These are phyloP conservation scores for Drosophila anomelani DNA, from an alignment of 2,888 invertebrate species.

Conservation along the genomic window DNA sequence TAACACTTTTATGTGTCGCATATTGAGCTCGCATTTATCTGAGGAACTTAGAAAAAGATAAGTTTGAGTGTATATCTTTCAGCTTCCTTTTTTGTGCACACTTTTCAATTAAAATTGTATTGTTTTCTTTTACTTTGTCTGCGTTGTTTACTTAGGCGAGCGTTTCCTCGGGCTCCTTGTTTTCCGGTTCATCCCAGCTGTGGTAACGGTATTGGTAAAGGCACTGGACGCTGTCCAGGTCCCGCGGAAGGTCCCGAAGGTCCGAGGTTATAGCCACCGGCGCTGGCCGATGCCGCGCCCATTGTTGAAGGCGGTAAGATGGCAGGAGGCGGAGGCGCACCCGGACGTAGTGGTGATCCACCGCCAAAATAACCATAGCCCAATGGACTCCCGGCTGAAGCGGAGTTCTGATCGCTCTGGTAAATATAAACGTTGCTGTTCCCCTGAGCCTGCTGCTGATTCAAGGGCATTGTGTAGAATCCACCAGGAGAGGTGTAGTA, in stretches of 20 bases:
- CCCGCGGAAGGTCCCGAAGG: constrained; percentile 12
- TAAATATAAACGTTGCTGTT: constrained; percentile 74
- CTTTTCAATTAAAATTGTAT: constrained; percentile 85
- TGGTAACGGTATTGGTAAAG: constrained; percentile 30
- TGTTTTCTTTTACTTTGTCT: constrained; percentile 84
- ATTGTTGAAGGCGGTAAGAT: constrained; percentile 27
- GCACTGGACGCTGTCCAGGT: constrained; percentile 27
- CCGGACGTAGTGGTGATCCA: constrained; percentile 30
- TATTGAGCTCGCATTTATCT: not conserved
- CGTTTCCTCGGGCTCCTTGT: constrained; percentile 48
- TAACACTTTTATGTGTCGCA: not conserved
- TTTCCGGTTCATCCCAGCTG: constrained; percentile 23
- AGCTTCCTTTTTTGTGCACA: constrained; percentile 40
- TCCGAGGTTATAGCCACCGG: constrained; percentile 54
- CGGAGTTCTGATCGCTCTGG: constrained; percentile 68
- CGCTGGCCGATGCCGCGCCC: constrained; percentile 45
- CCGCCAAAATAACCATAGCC: constrained; percentile 48
- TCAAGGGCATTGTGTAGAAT: constrained; percentile 48
- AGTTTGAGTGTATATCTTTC: constrained; percentile 45
- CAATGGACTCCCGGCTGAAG: constrained; percentile 32
- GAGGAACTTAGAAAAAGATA: not conserved
- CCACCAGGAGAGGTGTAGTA: constrained; percentile 52
- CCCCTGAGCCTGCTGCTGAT: constrained; percentile 67
- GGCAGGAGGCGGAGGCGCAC: constrained; percentile 5
- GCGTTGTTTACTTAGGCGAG: constrained; percentile 82